Percentiles rank a stretch among this genome's conserved stretches.
Conservation (phyloP, 2,888 invertebrate species). For the Dynastes tityus region DNA sequence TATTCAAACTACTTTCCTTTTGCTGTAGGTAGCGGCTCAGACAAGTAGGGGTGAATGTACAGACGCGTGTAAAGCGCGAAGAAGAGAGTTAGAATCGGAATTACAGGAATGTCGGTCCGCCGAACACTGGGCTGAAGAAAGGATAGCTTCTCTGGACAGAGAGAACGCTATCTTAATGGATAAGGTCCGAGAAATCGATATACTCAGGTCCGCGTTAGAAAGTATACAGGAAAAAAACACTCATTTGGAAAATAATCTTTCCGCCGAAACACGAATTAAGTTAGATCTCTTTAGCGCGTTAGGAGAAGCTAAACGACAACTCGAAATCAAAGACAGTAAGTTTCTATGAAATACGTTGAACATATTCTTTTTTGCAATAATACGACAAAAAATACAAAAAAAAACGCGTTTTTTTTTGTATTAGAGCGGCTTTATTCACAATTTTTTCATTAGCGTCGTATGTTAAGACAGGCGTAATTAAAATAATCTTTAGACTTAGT, state of each 20-base stretch:
- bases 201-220: slow-evolving; percentile 84
- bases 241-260: slow-evolving; percentile 94
- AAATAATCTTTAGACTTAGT: too few species aligned
- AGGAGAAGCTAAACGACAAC: slow-evolving; percentile 93
- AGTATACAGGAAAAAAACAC: slow-evolving; percentile 92
- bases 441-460: too few species aligned
- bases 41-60: slow-evolving; percentile 67
- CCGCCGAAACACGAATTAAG: slow-evolving; percentile 97
- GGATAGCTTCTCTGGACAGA: slow-evolving; percentile 73
- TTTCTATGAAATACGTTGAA: slow-evolving; percentile 52
- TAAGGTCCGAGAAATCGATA: slow-evolving; percentile 78
- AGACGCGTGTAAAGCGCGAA: slow-evolving; percentile 69
- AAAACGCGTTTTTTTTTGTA: too few species aligned
- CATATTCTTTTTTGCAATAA: too few species aligned
- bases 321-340: slow-evolving; percentile 90
- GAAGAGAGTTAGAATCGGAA: slow-evolving; percentile 77
- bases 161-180: slow-evolving; percentile 70
- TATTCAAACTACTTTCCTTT: neutral
- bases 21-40: slow-evolving; percentile 64
- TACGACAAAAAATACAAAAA: too few species aligned
- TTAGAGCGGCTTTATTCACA: too few species aligned
- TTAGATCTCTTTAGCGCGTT: slow-evolving; percentile 97
- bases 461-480: too few species aligned
- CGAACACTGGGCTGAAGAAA: slow-evolving; percentile 76
- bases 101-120: slow-evolving; percentile 75